Percentiles rank a stretch among this genome's conserved stretches.
These are phyloP conservation scores for Nomada fucata DNA, from an alignment of 2,888 invertebrate genomes.

Conservation along the genomic window DNA sequence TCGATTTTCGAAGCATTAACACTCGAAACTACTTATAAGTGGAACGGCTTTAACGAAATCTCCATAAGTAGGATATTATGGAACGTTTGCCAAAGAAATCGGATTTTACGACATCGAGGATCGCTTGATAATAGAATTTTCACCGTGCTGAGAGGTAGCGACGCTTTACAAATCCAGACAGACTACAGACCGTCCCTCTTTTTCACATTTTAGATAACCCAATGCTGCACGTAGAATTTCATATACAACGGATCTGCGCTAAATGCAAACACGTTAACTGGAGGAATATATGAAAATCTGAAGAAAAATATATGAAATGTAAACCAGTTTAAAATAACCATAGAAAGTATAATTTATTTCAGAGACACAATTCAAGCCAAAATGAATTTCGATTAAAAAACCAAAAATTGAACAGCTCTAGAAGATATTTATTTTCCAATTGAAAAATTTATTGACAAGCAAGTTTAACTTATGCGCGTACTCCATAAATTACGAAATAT, in stretches of 20 bases:
- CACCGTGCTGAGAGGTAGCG: background rate
- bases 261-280: background rate
- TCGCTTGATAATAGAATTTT: constrained; percentile 4
- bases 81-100: background rate
- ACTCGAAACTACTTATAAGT: background rate
- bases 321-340: background rate
- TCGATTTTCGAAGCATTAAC: background rate
- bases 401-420: too few relatives aligned
- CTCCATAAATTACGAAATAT: too few relatives aligned
- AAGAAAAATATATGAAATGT: background rate
- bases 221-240: background rate
- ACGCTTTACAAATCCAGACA: background rate
- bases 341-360: background rate
- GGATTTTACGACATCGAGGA: background rate
- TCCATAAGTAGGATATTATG: background rate
- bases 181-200: background rate
- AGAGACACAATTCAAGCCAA: too few relatives aligned
- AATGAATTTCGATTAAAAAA: too few relatives aligned
- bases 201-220: background rate
- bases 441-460: too few relatives aligned
- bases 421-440: too few relatives aligned
- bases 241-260: background rate
- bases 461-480: too few relatives aligned
- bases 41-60: background rate
- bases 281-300: background rate